phyloP scores from a whole-genome alignment of 2,113 vertebrate species.

The Mungos mungo region DNA sequence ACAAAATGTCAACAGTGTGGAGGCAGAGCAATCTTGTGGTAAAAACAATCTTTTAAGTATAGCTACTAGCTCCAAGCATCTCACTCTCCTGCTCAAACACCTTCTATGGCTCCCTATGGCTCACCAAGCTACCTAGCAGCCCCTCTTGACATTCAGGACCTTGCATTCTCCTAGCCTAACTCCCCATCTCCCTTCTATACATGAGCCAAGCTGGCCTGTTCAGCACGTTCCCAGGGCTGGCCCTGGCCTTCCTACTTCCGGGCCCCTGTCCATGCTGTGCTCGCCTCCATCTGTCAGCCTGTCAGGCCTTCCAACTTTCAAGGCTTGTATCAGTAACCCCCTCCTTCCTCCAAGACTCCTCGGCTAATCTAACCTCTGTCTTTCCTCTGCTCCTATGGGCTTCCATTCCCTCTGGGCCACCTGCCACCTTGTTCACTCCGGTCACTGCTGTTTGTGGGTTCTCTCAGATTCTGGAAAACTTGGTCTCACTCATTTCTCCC shows the following conservation, averaged over 20 bases:
- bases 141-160: not conserved
- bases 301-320: not conserved
- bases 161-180: not conserved
- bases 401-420: not conserved
- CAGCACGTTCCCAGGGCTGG: not conserved
- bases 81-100: not conserved
- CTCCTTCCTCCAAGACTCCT: not conserved
- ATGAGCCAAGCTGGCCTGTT: not conserved
- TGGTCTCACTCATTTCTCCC: not conserved
- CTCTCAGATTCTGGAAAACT: not conserved
- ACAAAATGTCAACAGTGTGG: not conserved
- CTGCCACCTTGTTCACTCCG: not conserved
- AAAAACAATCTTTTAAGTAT: not conserved
- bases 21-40: not conserved
- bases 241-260: not conserved
- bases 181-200: not conserved
- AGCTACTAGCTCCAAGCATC: not conserved
- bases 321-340: not conserved
- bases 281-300: not conserved
- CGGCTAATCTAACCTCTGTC: not conserved
- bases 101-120: not conserved
- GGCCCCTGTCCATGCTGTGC: not conserved
- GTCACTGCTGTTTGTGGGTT: not conserved
- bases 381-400: not conserved
- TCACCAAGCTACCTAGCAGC: not conserved